Evolutionary conservation across 1,140 invertebrate species (phyloP).

Genomic region (Achroia grisella): DNA sequence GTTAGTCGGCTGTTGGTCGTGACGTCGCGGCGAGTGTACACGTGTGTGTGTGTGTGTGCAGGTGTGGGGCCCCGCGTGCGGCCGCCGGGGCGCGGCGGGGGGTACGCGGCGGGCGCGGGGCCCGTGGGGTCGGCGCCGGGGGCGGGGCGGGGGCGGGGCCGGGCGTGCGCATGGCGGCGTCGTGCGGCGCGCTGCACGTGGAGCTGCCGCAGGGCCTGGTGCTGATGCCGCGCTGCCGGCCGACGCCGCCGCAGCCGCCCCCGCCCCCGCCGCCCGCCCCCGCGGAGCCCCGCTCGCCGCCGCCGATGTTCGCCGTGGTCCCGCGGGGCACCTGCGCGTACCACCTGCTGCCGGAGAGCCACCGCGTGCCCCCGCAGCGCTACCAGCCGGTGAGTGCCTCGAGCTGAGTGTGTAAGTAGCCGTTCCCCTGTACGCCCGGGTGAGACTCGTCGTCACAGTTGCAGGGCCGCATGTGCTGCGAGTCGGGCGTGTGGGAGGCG

Average conservation of each 20-base stretch:
- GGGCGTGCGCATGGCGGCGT: slow-evolving; percentile 19
- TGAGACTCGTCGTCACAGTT: no score
- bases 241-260: slow-evolving; percentile 8
- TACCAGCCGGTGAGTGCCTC: neutral
- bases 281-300: neutral
- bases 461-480: no score
- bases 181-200: slow-evolving; percentile 32
- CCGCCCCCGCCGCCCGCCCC: neutral
- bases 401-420: no score
- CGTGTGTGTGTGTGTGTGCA: no score
- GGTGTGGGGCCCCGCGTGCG: neutral
- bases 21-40: no score
- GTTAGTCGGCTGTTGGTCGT: neutral
- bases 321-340: slow-evolving; percentile 7
- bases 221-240: slow-evolving; percentile 19
- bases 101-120: slow-evolving; percentile 3
- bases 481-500: slow-evolving; percentile 2
- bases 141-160: slow-evolving; percentile 11
- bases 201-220: slow-evolving; percentile 16
- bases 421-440: no score
- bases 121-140: slow-evolving; percentile 10
- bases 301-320: slow-evolving; percentile 1
- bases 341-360: slow-evolving; percentile 29
- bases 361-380: slow-evolving; percentile 10
- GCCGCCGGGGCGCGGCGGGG: neutral